Conservation (phyloP, 2,113 vertebrate genomes). For the Poecilia latipinna region DNA sequence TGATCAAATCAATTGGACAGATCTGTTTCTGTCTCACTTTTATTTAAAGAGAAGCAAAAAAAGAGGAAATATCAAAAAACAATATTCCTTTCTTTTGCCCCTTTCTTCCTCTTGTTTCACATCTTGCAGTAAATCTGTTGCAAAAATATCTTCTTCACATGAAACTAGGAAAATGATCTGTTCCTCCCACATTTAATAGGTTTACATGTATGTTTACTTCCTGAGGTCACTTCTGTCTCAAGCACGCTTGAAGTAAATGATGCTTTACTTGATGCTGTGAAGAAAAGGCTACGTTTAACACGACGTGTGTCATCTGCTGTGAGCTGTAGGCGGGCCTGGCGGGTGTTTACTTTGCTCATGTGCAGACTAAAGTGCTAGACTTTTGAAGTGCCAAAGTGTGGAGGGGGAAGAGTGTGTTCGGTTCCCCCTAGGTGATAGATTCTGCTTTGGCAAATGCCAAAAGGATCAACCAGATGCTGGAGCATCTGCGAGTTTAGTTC, state of each 20-base stretch:
- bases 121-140: background rate
- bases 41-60: background rate
- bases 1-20: background rate
- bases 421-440: constrained; percentile 27
- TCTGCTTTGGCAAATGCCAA: constrained; percentile 71
- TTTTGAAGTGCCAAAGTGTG: constrained; percentile 58
- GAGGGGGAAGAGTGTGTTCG: constrained; percentile 35
- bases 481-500: constrained; percentile 73
- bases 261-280: background rate
- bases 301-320: background rate
- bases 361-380: constrained; percentile 26
- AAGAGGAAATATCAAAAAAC: background rate
- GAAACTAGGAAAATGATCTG: background rate
- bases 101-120: background rate
- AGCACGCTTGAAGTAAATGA: background rate
- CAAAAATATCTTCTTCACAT: background rate
- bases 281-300: background rate
- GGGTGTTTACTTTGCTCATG: constrained; percentile 27
- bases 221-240: background rate
- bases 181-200: background rate
- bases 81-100: background rate
- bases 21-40: background rate
- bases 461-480: constrained; percentile 74
- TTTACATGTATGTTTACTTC: background rate
- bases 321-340: background rate